These are phyloP conservation scores for Chaetops frenatus DNA, from an alignment of 2,113 vertebrate species.

Conservation along the genomic window DNA sequence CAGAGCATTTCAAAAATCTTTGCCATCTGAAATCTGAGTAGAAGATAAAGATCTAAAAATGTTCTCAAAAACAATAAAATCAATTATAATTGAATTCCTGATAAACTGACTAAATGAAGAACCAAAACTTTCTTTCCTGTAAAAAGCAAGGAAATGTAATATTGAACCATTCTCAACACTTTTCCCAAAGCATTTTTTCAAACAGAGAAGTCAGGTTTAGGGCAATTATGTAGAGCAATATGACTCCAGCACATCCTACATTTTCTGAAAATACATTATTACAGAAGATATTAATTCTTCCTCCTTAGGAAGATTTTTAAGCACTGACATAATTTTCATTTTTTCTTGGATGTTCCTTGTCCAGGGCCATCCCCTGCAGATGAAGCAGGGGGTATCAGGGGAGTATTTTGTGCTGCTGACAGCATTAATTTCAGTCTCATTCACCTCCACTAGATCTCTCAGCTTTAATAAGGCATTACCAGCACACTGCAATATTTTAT, in stretches of 20 bases:
- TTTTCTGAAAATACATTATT: not conserved
- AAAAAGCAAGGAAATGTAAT: not conserved
- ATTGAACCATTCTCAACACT: not conserved
- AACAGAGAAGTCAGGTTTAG: not conserved
- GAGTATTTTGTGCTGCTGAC: not conserved
- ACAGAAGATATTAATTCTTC: not conserved
- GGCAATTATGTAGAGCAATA: not conserved
- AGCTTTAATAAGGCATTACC: not conserved
- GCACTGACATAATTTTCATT: not conserved
- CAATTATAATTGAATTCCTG: not conserved
- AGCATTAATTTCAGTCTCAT: not conserved
- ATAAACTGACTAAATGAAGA: not conserved
- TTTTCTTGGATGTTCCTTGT: not conserved
- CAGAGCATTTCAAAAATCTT: not conserved
- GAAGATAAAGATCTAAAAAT: not conserved
- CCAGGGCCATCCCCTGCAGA: not conserved
- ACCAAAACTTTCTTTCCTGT: not conserved
- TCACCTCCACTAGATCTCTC: not conserved
- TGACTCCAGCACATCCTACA: not conserved
- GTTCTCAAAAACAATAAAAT: not conserved
- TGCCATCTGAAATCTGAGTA: not conserved
- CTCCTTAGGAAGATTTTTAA: not conserved
- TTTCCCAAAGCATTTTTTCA: not conserved
- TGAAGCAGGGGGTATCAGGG: not conserved
- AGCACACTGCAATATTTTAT: not conserved